Base-by-base conservation (phyloP, 2,797 vertebrate species). In the Coregonus ussuriensis region DNA sequence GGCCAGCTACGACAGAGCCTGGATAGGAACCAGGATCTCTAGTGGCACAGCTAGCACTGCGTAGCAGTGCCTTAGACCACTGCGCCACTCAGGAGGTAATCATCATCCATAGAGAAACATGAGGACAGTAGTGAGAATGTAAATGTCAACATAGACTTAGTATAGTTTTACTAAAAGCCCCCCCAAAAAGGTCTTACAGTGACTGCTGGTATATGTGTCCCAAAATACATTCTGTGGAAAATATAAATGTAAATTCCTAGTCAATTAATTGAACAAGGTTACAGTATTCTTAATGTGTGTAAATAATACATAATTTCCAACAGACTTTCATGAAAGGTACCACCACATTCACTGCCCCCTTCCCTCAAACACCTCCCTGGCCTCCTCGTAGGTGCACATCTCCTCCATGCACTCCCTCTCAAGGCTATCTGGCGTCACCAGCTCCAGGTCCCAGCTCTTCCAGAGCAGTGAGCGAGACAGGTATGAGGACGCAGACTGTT, bases 371-470 rank as follows among this genome's bases (percentile, higher is more conserved):
- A 90, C 85, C 79, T 97, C 97, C 16, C 95, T 88, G 1, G 94
- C 96, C 86, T 98, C 97, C 78, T 98, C 97, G 4, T 93, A 95
- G 76, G 85, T 95, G 86, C 97, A 98, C 1, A 82, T 33, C 89
- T 98, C 97, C 51, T 98, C 96, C 0, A 0, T 0, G 77, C 97
- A 98, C 77, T 98, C 96, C 21, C 96, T 89, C 84, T 98, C 88
- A 79, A 97, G 31, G 79, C 90, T 84, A 7, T 75, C 97, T 0
- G 85, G 11, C 0, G 90, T 89, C 47, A 97, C 52, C 76, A 96
- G 0, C 89, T 97, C 97, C 77, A 98, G 93, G 91, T 98, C 96
- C 96, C 95, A 97, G 83, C 86, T 94, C 88, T 98, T 98, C 74
- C 94, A 96, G 63, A 96, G 93, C 67, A 95, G 92, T 0, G 92